Base-by-base conservation (phyloP, 1,140 invertebrate species). In the Drosophila melanica region DNA sequence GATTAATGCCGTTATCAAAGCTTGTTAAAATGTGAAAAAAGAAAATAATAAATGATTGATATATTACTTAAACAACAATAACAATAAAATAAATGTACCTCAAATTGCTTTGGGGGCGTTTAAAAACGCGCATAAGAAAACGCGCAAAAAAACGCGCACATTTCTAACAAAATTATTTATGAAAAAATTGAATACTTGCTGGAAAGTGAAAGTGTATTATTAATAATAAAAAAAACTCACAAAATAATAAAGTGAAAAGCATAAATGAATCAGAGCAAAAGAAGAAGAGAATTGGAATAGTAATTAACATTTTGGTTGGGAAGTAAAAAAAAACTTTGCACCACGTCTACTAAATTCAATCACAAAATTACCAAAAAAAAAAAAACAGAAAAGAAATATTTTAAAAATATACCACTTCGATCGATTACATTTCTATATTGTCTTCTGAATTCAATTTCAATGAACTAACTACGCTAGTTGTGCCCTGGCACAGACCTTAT, bases 401-500 rank as follows among this genome's bases (percentile, higher is more conserved):
- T 50, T 39, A 30, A 48, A 60, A 37, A 37, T 8, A 37, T 20
- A 11, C 18, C 44, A 64, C 14, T 57, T 70, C 68, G 47, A 70
- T 64, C 51, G 60, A 65, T 35, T 55, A 57, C 37, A 68, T 68
- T 62, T 69, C 58, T 54, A 54, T 63, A 69, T 54, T 69, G 66
- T 69, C 51, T 55, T 63, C 20, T 70, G 59, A 55, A 5, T 53
- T 6, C 6, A 6, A 8, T 54, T n/a, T 30, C 8, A 53, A 39
- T 48, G 60, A 41, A 33, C 59, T 20, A 33, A 23, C 51, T 39
- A 54, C 30, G 37, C 23, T 27, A 59, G 53, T 53, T 63, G 33
- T 45, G 11, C 33, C 33, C 20, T 42, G 44, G 20, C 33, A 39
- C 14, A 54, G 45, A 44, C 23, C 74, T 85, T 85, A 85, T 81